Percentiles rank a stretch among this genome's conserved stretches.
These are phyloP conservation scores for Pseudachorutes palmiensis DNA, from an alignment of 1,140 invertebrate species.

Conservation along the genomic window DNA sequence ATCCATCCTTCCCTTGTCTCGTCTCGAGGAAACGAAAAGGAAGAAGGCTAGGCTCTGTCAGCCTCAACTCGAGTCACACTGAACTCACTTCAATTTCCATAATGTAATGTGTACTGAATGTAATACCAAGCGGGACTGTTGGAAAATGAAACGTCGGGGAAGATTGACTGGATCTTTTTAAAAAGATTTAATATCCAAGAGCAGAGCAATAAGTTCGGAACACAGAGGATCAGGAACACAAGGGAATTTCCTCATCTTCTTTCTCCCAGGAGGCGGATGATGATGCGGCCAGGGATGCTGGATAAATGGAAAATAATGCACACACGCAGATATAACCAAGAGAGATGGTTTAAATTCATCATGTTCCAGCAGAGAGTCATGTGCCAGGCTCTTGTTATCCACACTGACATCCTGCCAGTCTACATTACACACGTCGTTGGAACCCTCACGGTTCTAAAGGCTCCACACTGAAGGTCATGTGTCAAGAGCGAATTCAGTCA, in stretches of 20 bases:
- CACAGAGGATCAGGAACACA: too few species aligned
- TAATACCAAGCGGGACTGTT: background rate
- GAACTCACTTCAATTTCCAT: conserved; percentile 1
- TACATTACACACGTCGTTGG: background rate
- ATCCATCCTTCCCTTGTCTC: background rate
- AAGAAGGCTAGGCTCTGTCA: background rate
- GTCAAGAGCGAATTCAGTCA: too few species aligned
- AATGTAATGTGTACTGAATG: too few species aligned
- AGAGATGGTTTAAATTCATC: background rate
- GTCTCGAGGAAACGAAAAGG: background rate
- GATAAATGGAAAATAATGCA: conserved; percentile 11
- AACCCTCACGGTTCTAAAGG: too few species aligned
- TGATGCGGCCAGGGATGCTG: too few species aligned
- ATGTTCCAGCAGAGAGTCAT: background rate
- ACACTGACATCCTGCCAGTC: conserved; percentile 33
- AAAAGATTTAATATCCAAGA: conserved; percentile 21
- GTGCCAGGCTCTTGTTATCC: conserved; percentile 24
- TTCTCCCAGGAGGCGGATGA: background rate
- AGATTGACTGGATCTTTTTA: conserved; percentile 8
- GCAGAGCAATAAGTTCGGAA: too few species aligned
- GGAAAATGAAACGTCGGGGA: background rate
- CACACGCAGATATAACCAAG: too few species aligned
- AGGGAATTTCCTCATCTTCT: conserved; percentile 16
- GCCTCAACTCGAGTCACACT: too few species aligned
- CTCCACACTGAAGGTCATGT: too few species aligned